These are phyloP conservation scores for Gavialis gangeticus DNA, from an alignment of 2,113 vertebrate genomes.

Conservation along the genomic window DNA sequence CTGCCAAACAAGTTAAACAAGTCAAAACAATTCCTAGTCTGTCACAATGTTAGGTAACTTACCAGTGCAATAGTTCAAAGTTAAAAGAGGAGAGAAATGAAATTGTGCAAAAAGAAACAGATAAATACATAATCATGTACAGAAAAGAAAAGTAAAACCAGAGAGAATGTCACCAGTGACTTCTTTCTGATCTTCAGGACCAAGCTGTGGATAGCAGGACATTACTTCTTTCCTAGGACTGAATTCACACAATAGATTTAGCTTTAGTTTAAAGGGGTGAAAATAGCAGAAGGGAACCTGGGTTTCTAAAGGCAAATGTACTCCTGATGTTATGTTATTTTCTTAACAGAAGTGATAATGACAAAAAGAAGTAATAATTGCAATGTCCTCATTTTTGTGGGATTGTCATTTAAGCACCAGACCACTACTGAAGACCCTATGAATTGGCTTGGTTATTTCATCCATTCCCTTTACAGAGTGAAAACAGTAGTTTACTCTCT, in stretches of 20 bases:
- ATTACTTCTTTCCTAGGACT: background rate
- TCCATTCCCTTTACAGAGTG: too few species aligned
- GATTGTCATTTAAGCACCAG: background rate
- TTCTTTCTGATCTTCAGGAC: background rate
- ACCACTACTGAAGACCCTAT: background rate
- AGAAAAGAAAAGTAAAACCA: background rate
- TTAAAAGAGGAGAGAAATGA: background rate
- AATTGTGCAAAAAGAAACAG: background rate
- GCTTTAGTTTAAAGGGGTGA: slow-evolving; percentile 28
- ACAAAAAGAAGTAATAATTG: background rate
- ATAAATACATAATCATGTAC: background rate
- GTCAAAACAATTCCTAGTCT: too few species aligned
- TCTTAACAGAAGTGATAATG: background rate
- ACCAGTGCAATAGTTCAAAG: background rate
- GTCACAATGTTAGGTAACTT: background rate
- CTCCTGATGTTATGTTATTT: background rate
- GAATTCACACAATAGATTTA: background rate
- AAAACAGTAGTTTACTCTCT: background rate
- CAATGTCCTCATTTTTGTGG: background rate
- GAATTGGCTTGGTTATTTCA: background rate
- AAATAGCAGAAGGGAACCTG: background rate
- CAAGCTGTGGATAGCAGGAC: background rate
- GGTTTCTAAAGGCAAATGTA: background rate
- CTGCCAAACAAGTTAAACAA: background rate
- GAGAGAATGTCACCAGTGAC: background rate